These are phyloP conservation scores for Dromococcyx pavoninus DNA, from an alignment of 2,797 vertebrate species.

Conservation along the genomic window DNA sequence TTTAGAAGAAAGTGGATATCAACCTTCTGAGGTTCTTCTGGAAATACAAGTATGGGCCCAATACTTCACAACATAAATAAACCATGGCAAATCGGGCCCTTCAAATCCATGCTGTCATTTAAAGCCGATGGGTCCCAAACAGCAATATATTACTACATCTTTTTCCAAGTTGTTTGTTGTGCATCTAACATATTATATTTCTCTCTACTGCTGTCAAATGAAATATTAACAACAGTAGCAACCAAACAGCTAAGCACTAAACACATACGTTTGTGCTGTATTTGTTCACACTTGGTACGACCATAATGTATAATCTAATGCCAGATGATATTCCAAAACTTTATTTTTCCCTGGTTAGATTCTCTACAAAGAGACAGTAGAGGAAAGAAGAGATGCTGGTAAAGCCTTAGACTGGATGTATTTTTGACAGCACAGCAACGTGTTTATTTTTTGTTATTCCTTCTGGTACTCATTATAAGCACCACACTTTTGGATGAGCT, in stretches of 20 bases:
- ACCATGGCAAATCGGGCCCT: background rate
- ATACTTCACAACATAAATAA: background rate
- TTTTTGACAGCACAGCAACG: slow-evolving; percentile 29
- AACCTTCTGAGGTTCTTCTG: background rate
- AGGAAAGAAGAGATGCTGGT: background rate
- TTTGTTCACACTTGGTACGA: background rate
- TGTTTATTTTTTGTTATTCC: slow-evolving; percentile 56
- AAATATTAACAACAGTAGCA: background rate
- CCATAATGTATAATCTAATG: background rate
- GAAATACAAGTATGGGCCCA: background rate
- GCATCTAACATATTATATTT: background rate
- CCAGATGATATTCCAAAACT: background rate
- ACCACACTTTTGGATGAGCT: background rate
- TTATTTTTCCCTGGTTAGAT: background rate
- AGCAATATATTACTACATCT: background rate
- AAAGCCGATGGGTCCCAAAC: background rate
- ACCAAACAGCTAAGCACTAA: background rate
- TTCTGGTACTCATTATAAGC: slow-evolving; percentile 51
- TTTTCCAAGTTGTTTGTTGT: background rate
- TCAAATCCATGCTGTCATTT: background rate
- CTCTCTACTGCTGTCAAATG: background rate
- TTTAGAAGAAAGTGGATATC: background rate
- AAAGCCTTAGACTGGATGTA: background rate
- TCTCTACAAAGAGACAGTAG: background rate
- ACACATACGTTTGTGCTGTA: background rate